Base-by-base conservation (phyloP, 2,888 invertebrate species). In the Chloroclystis v-ata region DNA sequence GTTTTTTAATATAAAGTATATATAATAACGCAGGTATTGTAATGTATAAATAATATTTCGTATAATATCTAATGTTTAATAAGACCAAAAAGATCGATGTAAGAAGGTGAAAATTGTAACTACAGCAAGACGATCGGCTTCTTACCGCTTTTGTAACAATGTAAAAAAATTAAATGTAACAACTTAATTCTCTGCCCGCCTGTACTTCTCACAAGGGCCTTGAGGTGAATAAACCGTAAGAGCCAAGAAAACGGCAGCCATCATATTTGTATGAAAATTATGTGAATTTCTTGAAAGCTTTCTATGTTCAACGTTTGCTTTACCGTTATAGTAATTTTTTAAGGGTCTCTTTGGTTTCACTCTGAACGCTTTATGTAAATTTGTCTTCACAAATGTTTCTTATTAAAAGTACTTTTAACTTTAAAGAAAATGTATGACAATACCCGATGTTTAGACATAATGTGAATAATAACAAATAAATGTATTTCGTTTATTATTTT, bases 251-350 rank as follows among this genome's bases (percentile, higher is more conserved):
- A 63, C 61, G 65, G 57, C 62, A 56, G 63, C 61, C 59, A 60
- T 63, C 65, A 61, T 66, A 67, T 64, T 61, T 65, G 56, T 62
- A 64, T 63, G 62, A 69, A 70, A 69, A 59, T 67, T 60, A 69
- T 64, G 63, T 50, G 64, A 62, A 61, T 59, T 63, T 61, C 63
- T 61, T 63, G 54, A 61, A 64, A 61, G 62, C 59, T 68, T 66
- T 61, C 59, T 57, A 59, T 60, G 54, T 60, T 58, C 53, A 64
- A 52, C 56, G 48, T 59, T 59, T 54, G 49, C 52, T 48, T 54
- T 49, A 49, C 49, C 39, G 45, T 44, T 49, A 50, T 47, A 51
- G 46, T 46, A 54, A 40, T 52, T 47, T 56, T 54, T 56, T 45
- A 51, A 43, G 44, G 38, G 47, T 42, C 42, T 48, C 29, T 50